Base-by-base conservation (phyloP, 2,888 invertebrate species). In the Napeogenes sylphis region DNA sequence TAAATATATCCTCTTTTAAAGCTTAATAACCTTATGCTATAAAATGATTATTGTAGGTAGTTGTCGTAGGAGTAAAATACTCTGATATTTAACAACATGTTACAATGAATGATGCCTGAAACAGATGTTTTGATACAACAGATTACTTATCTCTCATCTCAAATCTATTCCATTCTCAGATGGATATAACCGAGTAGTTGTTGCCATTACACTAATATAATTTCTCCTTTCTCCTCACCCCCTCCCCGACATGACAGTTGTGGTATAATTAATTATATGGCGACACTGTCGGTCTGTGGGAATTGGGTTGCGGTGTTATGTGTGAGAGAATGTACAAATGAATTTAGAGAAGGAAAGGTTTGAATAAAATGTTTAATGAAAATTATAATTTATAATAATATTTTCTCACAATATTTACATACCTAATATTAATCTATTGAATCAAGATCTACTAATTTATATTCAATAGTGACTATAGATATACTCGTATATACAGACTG, bases 181-280 rank as follows among this genome's bases (percentile, higher is more conserved):
- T 51, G 42, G 21, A 30, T 51, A 30, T 30, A 51, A 30, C 21
- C 10, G 35, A 21, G 6, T 14, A 14, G 51, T 51, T 47, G 47
- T 47, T 47, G 21, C 47, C 14, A 4, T 51, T 51, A 21, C 13
- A 38, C 14, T 38, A 54, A 45, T 59, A n/a, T 59, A 45, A 59
- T 47, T 55, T 45, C 47, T 56, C 45, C 13, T 42, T 13, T 6
- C 21, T 55, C 51, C 54, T 21, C 65, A 45, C 14, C 32, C 62
- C 63, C 67, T 64, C 65, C 66, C 72, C 73, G 75, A 74, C 75
- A 70, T 70, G 75, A 74, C 75, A 73, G 66, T 73, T 72, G 74
- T 75, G 76, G 77, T 72, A 78, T 76, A 78, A 81, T 82, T 81
- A 81, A 81, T 81, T 79, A 80, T 73, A 71, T 67, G 71, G 63